Percentiles rank a stretch among this genome's conserved stretches.
Evolutionary conservation across 2,888 invertebrate species (phyloP).

Genomic region (Drosophila bunnanda): DNA sequence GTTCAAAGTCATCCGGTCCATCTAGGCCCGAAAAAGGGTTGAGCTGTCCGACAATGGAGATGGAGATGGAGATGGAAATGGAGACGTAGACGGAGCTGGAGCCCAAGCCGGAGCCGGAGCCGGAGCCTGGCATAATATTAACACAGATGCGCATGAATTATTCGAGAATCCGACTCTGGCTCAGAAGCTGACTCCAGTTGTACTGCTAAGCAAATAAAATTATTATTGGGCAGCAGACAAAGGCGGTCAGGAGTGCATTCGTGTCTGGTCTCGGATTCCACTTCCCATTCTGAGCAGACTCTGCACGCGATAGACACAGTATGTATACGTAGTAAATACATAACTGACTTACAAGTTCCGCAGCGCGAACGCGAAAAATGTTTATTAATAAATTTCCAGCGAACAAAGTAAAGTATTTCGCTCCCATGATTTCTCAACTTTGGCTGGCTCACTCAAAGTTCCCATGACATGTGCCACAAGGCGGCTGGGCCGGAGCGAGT

Average conservation of each 20-base stretch:
- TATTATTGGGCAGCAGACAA: conserved; percentile 29
- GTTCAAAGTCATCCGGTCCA: conserved; percentile 68
- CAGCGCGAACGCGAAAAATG: conserved; percentile 41
- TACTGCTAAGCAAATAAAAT: conserved; percentile 36
- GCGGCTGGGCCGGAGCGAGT: conserved; percentile 17
- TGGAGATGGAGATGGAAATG: conserved; percentile 28
- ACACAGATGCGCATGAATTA: conserved; percentile 69
- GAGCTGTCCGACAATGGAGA: conserved; percentile 45
- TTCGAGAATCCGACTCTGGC: conserved; percentile 32
- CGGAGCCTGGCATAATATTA: conserved; percentile 50
- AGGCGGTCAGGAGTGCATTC: conserved; percentile 17
- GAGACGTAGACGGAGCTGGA: conserved; percentile 4
- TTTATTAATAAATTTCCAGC: conserved; percentile 74
- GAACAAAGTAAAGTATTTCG: conserved; percentile 74
- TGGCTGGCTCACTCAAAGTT: conserved; percentile 62
- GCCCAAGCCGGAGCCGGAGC: conserved; percentile 8
- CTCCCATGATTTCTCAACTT: conserved; percentile 77
- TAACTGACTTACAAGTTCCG: conserved; percentile 66
- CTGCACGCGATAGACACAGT: conserved; percentile 34
- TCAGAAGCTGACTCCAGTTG: conserved; percentile 6
- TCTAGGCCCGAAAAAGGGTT: conserved; percentile 56
- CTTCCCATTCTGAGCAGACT: conserved; percentile 25
- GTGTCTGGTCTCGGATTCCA: conserved; percentile 21
- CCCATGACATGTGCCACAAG: conserved; percentile 73
- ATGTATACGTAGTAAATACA: background rate